A percentile compares a stretch with the other conserved stretches of the same genome.
Evolutionary conservation across 1,140 invertebrate species (phyloP).

Genomic region (Drosophila miranda): DNA sequence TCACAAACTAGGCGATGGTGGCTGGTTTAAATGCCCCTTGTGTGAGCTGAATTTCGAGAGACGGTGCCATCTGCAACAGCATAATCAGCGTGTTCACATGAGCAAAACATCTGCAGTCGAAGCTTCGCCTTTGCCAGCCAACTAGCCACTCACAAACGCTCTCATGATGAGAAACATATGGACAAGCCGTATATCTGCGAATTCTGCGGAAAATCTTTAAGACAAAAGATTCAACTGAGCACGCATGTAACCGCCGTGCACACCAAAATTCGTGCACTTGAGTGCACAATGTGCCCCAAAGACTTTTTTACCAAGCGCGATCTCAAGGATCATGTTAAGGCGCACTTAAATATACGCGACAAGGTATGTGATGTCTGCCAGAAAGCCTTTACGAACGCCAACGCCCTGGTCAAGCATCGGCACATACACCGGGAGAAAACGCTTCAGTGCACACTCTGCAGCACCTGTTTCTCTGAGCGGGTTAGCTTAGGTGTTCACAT

Average conservation of each 20-base stretch:
- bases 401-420: constrained; percentile 72
- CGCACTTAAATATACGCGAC: constrained; percentile 74
- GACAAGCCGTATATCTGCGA: constrained; percentile 76
- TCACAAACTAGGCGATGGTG: constrained; percentile 64
- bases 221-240: constrained; percentile 70
- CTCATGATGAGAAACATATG: constrained; percentile 64
- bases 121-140: constrained; percentile 66
- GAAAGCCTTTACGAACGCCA: constrained; percentile 73
- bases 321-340: constrained; percentile 74
- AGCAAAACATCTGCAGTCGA: constrained; percentile 55
- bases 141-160: constrained; percentile 49
- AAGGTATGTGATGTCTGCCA: constrained; percentile 75
- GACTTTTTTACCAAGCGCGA: constrained; percentile 74
- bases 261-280: constrained; percentile 73
- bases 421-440: constrained; percentile 76
- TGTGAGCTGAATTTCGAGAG: constrained; percentile 65
- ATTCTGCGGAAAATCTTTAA: constrained; percentile 75
- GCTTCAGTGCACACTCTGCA: constrained; percentile 64
- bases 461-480: constrained; percentile 70
- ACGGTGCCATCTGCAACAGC: constrained; percentile 61
- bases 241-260: constrained; percentile 77
- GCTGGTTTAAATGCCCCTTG: constrained; percentile 63
- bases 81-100: constrained; percentile 69
- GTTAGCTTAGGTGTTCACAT: constrained; percentile 77
- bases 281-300: constrained; percentile 73